Evolutionary conservation across 2,888 invertebrate genomes (phyloP), one percentile per base, ranked within the genome.

Genomic region (Caradrina kadenii): DNA sequence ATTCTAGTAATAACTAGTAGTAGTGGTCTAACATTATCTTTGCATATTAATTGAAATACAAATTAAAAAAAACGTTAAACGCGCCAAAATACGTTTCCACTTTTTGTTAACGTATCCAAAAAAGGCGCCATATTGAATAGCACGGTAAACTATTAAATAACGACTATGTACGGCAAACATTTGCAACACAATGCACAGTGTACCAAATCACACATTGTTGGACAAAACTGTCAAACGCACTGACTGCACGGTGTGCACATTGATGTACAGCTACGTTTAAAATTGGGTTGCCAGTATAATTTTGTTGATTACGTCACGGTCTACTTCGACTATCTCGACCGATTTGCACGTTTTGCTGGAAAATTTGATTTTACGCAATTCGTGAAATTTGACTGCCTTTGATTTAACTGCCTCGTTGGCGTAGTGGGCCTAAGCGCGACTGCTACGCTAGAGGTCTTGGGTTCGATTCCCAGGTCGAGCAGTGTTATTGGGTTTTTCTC

Each of bases 141-240:
- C 54, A 54, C 17, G 21, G 45, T 31, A 3, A 65, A 66, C 66
- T 73, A 60, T 60, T 50, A 55, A 73, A 73, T 73, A 39, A 59
- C n/a, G 6, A 11, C 22, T 45, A 58, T 21, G 45, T 26, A 7
- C 13, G 4, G 3, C 17, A 35, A 52, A 7, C 42, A 6, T 67
- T 59, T 54, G n/a, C 13, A 49, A 31, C 49, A 75, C 64, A 76
- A 76, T 76, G 49, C 62, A 65, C 48, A n/a, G 50, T 63, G 71
- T 49, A 52, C 65, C 50, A 64, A 59, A 53, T 59, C 45, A 22
- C 50, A 63, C 50, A 66, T 63, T 76, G 59, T 76, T 60, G 39
- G 59, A 21, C 58, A 4, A 71, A 76, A 63, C 71, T 76, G 76
- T 76, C 76, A 76, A 15, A 62, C 19, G 71, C 75, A 76, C 3